phyloP scores from a whole-genome alignment of 2,888 invertebrate species.

The Netelia inedita region DNA sequence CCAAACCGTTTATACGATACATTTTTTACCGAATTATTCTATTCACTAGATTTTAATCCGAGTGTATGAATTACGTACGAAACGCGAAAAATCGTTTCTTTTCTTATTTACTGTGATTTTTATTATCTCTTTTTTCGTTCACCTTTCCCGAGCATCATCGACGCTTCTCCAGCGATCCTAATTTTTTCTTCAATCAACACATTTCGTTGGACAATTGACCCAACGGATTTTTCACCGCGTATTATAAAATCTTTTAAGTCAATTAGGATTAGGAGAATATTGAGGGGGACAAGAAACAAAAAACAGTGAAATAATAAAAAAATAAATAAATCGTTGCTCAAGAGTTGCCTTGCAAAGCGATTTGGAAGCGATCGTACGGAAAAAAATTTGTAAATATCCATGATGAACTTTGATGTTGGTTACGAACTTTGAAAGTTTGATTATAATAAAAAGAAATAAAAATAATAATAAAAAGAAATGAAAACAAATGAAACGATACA shows the following conservation, averaged over 20 bases:
- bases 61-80: constrained; percentile 25
- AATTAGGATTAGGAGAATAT: constrained; percentile 69
- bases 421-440: constrained; percentile 72
- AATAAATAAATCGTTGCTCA: constrained; percentile 80
- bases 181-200: constrained; percentile 42
- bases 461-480: constrained; percentile 41
- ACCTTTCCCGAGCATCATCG: constrained; percentile 2
- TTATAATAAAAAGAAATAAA: constrained; percentile 53
- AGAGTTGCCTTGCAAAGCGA: constrained; percentile 81
- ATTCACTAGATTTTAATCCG: constrained; percentile 38
- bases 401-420: constrained; percentile 74
- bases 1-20: constrained; percentile 76
- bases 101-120: constrained; percentile 28
- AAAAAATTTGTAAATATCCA: constrained; percentile 77
- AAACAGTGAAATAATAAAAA: constrained; percentile 53
- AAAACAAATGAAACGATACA: constrained; percentile 26
- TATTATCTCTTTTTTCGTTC: constrained; percentile 29
- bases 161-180: constrained; percentile 8
- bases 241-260: constrained; percentile 68
- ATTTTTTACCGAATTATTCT: constrained; percentile 45
- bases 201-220: constrained; percentile 55
- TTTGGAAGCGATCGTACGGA: constrained; percentile 72
- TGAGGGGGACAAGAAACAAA: constrained; percentile 54
- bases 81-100: background rate
- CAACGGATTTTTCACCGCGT: constrained; percentile 59